phyloP scores from a whole-genome alignment of 2,888 invertebrate species.

The Volucella bombylans region DNA sequence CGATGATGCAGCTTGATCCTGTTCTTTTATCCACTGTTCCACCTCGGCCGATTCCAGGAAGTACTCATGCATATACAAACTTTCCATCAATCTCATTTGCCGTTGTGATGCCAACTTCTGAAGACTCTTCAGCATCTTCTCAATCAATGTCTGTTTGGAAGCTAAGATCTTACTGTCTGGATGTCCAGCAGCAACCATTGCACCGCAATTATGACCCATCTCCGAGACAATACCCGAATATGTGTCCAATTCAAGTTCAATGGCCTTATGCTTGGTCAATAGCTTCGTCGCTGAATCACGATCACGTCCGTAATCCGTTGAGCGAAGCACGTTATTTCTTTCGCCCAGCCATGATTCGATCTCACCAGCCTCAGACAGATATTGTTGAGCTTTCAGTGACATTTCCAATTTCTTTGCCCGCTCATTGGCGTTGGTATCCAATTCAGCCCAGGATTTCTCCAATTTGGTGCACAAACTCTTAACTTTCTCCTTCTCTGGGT shows the following conservation, averaged over 20 bases:
- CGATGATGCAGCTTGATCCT: slow-evolving; percentile 92
- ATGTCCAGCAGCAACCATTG: slow-evolving; percentile 91
- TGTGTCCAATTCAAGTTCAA: slow-evolving; percentile 94
- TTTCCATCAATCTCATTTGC: slow-evolving; percentile 94
- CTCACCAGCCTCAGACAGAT: slow-evolving; percentile 94
- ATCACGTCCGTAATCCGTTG: slow-evolving; percentile 94
- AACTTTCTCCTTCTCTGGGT: slow-evolving; percentile 92
- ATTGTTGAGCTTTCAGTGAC: slow-evolving; percentile 94
- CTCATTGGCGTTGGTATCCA: slow-evolving; percentile 87
- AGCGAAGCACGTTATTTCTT: slow-evolving; percentile 90
- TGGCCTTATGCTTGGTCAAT: slow-evolving; percentile 96
- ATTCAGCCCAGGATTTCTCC: slow-evolving; percentile 88
- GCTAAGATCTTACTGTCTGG: slow-evolving; percentile 92
- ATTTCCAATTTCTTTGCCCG: slow-evolving; percentile 91
- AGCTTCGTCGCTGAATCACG: slow-evolving; percentile 95
- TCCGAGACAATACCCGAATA: slow-evolving; percentile 95
- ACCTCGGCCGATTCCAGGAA: slow-evolving; percentile 94
- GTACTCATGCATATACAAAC: slow-evolving; percentile 95
- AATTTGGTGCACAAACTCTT: slow-evolving; percentile 88
- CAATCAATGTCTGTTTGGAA: slow-evolving; percentile 89
- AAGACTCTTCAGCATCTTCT: slow-evolving; percentile 90
- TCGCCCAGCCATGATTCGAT: slow-evolving; percentile 97
- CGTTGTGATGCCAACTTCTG: slow-evolving; percentile 91
- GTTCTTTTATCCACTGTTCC: slow-evolving; percentile 95
- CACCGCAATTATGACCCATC: slow-evolving; percentile 93